Base-by-base conservation (phyloP, 1,140 invertebrate genomes). In the Drosophila nikananu region DNA sequence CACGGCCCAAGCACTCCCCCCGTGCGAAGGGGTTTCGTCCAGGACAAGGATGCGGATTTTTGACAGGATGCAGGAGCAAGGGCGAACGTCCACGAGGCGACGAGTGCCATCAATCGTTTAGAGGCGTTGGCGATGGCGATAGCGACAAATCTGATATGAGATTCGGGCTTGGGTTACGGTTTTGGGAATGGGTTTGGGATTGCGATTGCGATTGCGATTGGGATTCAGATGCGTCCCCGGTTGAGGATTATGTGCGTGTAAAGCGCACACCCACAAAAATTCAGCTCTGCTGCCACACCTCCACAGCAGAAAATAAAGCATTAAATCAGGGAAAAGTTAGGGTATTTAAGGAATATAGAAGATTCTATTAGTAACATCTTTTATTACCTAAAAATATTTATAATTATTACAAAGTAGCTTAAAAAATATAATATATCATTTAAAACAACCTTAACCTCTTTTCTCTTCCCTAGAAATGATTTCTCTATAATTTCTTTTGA, bases 31-130 rank as follows among this genome's bases (percentile, higher is more conserved):
- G 48, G 48, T 48, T 21, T 21, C 19, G 32, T 25, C 15, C 39
- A 25, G 63, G 35, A 37, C 73, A 35, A 49, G 75, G 65, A 79
- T 79, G 59, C 27, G 65, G 68, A 86, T 81, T 75, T 77, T 83
- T 74, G 71, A 74, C 71, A 74, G 67, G 68, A 35, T 61, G 39
- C 58, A 59, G 23, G 55, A 27, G 63, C 63, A 46, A 46, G 58
- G 55, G 59, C 59, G 30, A 37, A 27, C 48, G 65, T 54, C 61
- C 61, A 55, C 42, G 55, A n/a, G n/a, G 57, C 66, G 75, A 60
- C 82, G 76, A 70, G 65, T 77, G 72, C 83, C 83, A 87, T 87
- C 83, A 87, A 87, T 87, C 83, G 83, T 87, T 87, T 87, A 87
- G 77, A 87, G 78, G 60, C 82, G 74, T 48, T 32, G 27, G 48